phyloP scores from a whole-genome alignment of 2,797 vertebrate genomes.

The Lepilemur septentrionalis region DNA sequence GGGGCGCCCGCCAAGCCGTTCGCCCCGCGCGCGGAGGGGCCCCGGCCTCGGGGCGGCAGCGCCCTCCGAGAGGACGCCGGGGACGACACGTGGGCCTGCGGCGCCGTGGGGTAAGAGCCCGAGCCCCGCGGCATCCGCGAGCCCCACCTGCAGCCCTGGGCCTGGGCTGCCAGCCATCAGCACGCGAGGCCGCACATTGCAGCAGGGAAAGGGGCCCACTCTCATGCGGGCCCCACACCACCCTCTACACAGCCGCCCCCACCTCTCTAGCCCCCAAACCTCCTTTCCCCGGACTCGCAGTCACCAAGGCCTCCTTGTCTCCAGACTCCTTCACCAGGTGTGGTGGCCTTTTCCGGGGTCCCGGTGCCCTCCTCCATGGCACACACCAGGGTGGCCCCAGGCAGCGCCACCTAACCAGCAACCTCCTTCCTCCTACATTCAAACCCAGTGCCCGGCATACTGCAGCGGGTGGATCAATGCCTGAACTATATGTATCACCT shows the following conservation, averaged over 20 bases:
- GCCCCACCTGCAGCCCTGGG: not conserved
- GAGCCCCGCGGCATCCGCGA: not conserved
- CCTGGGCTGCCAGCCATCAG: no score
- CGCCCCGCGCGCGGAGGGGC: not conserved
- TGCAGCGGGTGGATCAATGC: not conserved
- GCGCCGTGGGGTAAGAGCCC: conserved; percentile 19
- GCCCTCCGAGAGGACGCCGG: not conserved
- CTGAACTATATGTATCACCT: not conserved
- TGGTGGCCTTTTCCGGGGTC: not conserved
- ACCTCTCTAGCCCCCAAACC: fast-evolving
- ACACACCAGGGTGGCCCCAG: not conserved
- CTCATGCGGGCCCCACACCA: fast-evolving
- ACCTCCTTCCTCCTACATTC: not conserved
- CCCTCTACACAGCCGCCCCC: not conserved
- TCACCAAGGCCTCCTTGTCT: not conserved
- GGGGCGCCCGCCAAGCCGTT: not conserved
- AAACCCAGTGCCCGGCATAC: not conserved
- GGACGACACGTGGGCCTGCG: conserved; percentile 7
- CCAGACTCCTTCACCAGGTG: no score
- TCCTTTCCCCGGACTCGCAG: not conserved
- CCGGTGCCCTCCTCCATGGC: not conserved
- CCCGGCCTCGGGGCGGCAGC: not conserved
- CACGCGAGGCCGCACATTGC: fast-evolving
- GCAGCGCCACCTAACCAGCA: not conserved
- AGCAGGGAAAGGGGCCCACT: not conserved